Base-by-base conservation (phyloP, 2,797 vertebrate species). In the Rhodeus uyekii region DNA sequence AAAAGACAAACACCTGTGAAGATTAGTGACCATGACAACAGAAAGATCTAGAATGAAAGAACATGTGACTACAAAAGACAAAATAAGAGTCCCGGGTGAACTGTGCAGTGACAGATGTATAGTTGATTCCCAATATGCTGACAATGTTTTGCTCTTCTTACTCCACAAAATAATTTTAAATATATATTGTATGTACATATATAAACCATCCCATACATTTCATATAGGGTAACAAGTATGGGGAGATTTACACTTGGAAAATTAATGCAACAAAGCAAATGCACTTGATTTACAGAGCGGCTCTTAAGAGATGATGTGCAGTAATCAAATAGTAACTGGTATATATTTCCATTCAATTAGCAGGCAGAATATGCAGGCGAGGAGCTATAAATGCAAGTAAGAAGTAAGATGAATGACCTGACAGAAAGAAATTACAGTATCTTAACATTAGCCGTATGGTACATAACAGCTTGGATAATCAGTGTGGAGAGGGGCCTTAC, bases 191-290 rank as follows among this genome's bases (percentile, higher is more conserved):
- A 29, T 60, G 27, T 14, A 34, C 24, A 22, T 6, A 12, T 36
- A 67, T 22, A 63, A 29, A 50, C 36, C 36, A 36, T 14, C 14
- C 24, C 50, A 53, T 44, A 32, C 44, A 50, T 58, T 1, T 68
- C 9, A 16, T 46, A 29, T n/a, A 22, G n/a, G 38, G 4, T 5
- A 76, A 69, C 5, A 71, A 34, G 55, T 8, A 19, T 32, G 36
- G 61, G 32, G 46, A 76, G 75, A 81, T 87, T 85, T 84, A 63
- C 76, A 80, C 82, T 86, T 84, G 85, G 84, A 72, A 69, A 64
- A 60, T 13, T 8, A 72, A 24, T 36, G 14, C 68, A 78, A 83
- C 44, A 32, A 60, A 72, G 53, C 1, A 2, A 73, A 76, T 77
- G 65, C 27, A 29, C 36, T 76, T 69, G 74, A 86, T 83, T 83